A percentile compares a stretch with the other conserved stretches of the same genome.
These are phyloP conservation scores for Lepus timidus DNA, from an alignment of 2,113 vertebrate genomes.

Conservation along the genomic window DNA sequence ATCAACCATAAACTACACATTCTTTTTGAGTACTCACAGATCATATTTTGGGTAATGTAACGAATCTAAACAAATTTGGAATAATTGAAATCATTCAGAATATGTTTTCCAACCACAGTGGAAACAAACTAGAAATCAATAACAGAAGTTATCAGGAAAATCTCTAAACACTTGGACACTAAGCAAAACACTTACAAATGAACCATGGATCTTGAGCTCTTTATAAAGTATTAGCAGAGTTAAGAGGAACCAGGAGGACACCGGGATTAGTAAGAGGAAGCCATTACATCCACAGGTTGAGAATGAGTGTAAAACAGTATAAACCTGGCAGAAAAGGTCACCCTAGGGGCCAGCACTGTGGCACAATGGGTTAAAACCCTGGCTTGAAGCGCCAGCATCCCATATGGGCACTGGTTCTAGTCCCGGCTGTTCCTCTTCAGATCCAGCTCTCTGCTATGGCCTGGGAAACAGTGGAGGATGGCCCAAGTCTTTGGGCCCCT, in stretches of 20 bases:
- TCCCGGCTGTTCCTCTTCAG: too few species aligned
- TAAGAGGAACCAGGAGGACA: not conserved
- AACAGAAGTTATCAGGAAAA: not conserved
- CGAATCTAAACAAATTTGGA: not conserved
- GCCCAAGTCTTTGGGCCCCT: too few species aligned
- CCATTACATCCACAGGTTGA: not conserved
- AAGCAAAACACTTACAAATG: not conserved
- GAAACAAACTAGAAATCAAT: not conserved
- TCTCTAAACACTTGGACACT: not conserved
- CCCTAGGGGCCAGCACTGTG: too few species aligned
- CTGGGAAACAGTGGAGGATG: too few species aligned
- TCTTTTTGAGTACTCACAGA: not conserved
- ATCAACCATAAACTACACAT: not conserved
- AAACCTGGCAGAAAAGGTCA: not conserved
- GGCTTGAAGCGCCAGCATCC: too few species aligned
- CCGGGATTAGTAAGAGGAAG: not conserved
- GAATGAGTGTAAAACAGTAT: not conserved
- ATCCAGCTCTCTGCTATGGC: too few species aligned
- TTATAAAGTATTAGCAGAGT: not conserved
- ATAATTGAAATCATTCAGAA: not conserved
- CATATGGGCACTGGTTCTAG: too few species aligned
- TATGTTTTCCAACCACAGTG: not conserved
- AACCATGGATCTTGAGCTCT: not conserved
- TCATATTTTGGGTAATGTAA: not conserved
- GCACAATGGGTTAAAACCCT: too few species aligned